Conservation (phyloP, 2,113 vertebrate species). For the Brevimyrus niger region DNA sequence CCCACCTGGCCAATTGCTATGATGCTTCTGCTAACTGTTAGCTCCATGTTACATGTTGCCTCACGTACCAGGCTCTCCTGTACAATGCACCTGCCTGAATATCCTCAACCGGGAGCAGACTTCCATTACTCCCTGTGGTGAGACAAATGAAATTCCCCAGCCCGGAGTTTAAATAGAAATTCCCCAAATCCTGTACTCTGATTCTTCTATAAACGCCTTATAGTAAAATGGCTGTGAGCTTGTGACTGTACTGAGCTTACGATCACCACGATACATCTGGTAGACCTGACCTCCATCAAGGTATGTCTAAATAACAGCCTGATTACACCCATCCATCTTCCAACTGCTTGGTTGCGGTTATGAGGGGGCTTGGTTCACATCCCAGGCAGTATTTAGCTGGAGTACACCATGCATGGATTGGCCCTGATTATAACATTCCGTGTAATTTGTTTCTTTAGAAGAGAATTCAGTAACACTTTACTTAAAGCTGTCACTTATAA, state of each 20-base stretch:
- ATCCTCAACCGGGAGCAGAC: neutral
- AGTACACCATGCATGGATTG: neutral
- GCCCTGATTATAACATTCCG: neutral
- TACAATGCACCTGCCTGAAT: neutral
- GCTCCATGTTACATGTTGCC: neutral
- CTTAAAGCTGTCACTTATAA: neutral
- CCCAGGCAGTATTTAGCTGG: neutral
- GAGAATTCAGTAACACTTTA: neutral
- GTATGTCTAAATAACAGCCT: neutral
- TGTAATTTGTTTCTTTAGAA: neutral
- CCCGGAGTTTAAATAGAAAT: neutral
- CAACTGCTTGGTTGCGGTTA: neutral
- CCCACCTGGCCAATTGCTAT: neutral
- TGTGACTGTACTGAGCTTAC: neutral
- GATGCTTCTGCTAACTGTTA: neutral
- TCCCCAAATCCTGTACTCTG: neutral
- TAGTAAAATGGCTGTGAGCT: neutral
- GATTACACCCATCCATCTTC: neutral
- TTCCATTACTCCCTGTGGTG: neutral
- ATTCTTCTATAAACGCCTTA: neutral
- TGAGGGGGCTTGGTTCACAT: neutral
- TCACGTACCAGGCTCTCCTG: neutral
- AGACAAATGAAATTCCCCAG: neutral
- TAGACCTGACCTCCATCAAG: neutral
- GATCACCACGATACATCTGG: neutral